Evolutionary conservation across 2,113 vertebrate genomes (phyloP).

Genomic region (Tragelaphus buxtoni): DNA sequence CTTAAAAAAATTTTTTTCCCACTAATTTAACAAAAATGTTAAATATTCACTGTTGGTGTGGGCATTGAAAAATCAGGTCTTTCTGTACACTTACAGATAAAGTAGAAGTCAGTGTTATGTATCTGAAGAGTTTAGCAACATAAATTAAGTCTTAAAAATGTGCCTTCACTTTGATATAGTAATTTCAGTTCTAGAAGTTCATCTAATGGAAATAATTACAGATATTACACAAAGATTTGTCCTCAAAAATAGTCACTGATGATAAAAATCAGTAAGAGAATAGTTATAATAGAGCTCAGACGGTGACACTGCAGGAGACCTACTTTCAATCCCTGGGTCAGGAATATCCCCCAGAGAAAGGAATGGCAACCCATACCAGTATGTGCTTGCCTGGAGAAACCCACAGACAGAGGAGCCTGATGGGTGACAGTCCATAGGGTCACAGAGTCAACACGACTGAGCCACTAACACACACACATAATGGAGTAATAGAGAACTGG

Average conservation of each 20-base stretch:
- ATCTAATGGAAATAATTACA: not conserved
- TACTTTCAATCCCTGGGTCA: not conserved
- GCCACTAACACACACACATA: not conserved
- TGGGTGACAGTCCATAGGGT: not conserved
- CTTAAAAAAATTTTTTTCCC: not conserved
- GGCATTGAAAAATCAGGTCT: not conserved
- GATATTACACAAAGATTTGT: not conserved
- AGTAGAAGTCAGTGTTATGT: not conserved
- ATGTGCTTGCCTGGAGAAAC: not conserved
- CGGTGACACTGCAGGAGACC: not conserved
- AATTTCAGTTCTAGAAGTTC: not conserved
- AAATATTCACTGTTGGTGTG: not conserved
- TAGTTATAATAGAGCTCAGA: not conserved
- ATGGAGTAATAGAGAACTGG: not conserved
- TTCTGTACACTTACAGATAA: not conserved
- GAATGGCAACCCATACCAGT: not conserved
- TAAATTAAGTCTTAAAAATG: conserved; percentile 31
- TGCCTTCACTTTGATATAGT: not conserved
- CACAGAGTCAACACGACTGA: not conserved
- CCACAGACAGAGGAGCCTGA: not conserved
- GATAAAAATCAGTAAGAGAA: not conserved
- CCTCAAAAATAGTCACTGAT: not conserved
- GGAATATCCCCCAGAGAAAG: not conserved
- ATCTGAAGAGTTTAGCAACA: not conserved
- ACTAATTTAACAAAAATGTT: not conserved